These are phyloP conservation scores for Eufriesea mexicana DNA, from an alignment of 1,140 invertebrate genomes.

Conservation along the genomic window DNA sequence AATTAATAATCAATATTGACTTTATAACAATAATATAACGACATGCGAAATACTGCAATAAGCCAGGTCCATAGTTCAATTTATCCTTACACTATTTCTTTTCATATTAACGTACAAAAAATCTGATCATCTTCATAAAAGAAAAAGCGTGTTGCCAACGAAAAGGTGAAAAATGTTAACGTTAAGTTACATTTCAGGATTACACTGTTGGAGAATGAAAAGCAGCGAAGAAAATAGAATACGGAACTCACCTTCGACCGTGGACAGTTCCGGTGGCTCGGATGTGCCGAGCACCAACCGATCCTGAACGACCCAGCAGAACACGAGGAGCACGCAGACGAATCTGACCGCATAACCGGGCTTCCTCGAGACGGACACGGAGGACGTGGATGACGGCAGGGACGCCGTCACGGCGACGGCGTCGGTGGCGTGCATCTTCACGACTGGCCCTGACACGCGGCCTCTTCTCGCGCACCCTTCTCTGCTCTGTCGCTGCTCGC, in stretches of 20 bases:
- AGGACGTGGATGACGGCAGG: conserved; percentile 49
- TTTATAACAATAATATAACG: no score
- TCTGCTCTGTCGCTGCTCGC: conserved; percentile 22
- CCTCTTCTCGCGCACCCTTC: conserved; percentile 49
- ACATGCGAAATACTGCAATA: no score
- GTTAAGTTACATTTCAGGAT: no score
- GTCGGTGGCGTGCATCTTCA: conserved; percentile 53
- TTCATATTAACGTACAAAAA: no score
- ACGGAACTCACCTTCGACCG: conserved; percentile 64
- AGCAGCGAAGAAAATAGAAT: no score
- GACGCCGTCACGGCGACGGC: conserved; percentile 41
- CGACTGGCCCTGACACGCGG: conserved; percentile 53
- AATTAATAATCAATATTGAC: no score
- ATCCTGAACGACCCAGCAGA: conserved; percentile 65
- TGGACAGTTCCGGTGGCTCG: conserved; percentile 69
- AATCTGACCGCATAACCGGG: conserved; percentile 48
- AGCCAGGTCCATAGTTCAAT: no score
- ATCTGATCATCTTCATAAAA: no score
- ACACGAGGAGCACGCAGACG: conserved; percentile 58
- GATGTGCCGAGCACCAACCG: conserved; percentile 65
- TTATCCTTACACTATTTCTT: no score
- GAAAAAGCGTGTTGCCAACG: no score
- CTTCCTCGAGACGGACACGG: conserved; percentile 9
- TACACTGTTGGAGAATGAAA: no score
- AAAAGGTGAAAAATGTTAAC: no score